Evolutionary conservation across 2,113 vertebrate genomes (phyloP), one percentile per base, ranked within the genome.

Genomic region (Elachura formosa): DNA sequence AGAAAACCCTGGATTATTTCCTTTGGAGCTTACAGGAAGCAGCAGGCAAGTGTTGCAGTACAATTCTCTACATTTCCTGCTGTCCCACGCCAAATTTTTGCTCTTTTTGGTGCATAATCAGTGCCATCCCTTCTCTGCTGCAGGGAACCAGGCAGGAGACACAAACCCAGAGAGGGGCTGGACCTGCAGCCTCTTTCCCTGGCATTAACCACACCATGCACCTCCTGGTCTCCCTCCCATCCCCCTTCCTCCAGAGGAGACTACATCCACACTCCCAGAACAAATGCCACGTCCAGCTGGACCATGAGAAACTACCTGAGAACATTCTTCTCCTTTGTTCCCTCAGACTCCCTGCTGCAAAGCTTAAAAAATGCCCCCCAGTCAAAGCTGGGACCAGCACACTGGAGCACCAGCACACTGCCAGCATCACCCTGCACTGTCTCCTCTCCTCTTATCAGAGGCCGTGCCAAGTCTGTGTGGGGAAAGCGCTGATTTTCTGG

Each of bases 201-300:
- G 55, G 45, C 24, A 7, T 5, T 14, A 34, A 23, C 24, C 51
- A 31, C 49, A 19, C 48, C 14, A 2, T 1, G 0, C 0, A 25
- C 17, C 38, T 61, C 52, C 5, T 20, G 51, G 46, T 66, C 61
- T 38, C 49, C 59, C 40, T 43, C 46, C 51, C 75, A 14, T 6
- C 2, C 9, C 84, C 25, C 46, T 1, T 82, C 31, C 82, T 62
- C 68, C 52, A 55, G 5, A 55, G 36, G 19, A 56, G 15, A 17
- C 6, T 10, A 31, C 4, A 17, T 13, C 45, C 45, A 43, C 25
- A 5, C 17, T n/a, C 46, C 64, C 61, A 41, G 5, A 83, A 49
- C 23, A 46, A 6, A 13, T 20, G 69, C 64, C 40, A 34, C 0
- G 0, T 51, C 56, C 43, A 41, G 52, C 33, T 61, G 62, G 24